These are phyloP conservation scores for Eledona agricola DNA, from an alignment of 2,888 invertebrate genomes.

Conservation along the genomic window DNA sequence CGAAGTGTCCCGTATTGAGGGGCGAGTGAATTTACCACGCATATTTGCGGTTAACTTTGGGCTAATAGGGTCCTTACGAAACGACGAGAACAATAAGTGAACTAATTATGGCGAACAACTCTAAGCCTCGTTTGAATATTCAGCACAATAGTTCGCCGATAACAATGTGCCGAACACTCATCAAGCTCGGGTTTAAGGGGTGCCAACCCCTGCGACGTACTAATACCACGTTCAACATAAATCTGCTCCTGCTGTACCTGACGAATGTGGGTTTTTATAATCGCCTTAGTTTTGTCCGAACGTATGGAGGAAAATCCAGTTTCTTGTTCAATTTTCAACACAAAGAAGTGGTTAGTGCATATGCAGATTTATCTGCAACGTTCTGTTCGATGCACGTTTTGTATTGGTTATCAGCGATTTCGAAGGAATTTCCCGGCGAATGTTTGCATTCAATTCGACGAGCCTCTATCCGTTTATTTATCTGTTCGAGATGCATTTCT, in stretches of 20 bases:
- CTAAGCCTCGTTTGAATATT: conserved; percentile 35
- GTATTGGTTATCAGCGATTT: conserved; percentile 12
- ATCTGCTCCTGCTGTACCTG: conserved; percentile 1
- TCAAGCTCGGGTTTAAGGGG: conserved; percentile 30
- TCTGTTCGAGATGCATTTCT: too few relatives aligned
- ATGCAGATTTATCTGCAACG: conserved; percentile 25
- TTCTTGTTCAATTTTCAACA: conserved; percentile 6
- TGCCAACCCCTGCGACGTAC: conserved; percentile 9
- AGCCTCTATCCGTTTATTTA: too few relatives aligned
- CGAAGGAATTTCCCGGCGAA: conserved; percentile 6
- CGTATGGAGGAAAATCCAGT: background rate
- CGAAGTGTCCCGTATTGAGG: conserved; percentile 28
- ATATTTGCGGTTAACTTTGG: conserved; percentile 34
- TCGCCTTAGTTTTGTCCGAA: conserved; percentile 1
- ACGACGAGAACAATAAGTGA: conserved; percentile 35
- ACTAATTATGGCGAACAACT: conserved; percentile 35
- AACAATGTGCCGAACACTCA: conserved; percentile 41
- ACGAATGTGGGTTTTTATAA: too few relatives aligned
- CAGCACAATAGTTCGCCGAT: conserved; percentile 43
- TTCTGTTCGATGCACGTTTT: conserved; percentile 15
- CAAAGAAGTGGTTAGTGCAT: conserved; percentile 6
- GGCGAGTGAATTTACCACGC: conserved; percentile 33
- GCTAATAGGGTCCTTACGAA: conserved; percentile 34
- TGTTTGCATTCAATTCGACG: conserved; percentile 11
- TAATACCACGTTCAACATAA: conserved; percentile 14